phyloP scores from a whole-genome alignment of 2,797 vertebrate species.

The Pangasius macronema region DNA sequence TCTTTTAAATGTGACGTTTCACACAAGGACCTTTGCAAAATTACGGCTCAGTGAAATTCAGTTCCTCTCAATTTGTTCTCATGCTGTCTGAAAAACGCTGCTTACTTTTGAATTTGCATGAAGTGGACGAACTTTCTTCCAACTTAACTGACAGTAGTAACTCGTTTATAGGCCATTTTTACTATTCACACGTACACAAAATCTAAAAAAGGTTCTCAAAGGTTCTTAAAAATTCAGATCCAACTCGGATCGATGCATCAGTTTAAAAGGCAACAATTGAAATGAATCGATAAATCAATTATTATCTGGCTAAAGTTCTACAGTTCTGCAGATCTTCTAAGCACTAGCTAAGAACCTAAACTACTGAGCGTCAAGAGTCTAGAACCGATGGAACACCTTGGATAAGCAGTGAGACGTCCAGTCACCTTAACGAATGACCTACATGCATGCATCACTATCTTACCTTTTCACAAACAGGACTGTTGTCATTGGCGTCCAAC shows the following conservation, averaged over 20 bases:
- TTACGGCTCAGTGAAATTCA: constrained; percentile 15
- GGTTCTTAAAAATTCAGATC: background rate
- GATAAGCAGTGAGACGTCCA: too few relatives aligned
- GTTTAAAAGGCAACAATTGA: background rate
- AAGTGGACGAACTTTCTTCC: background rate
- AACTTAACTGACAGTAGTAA: background rate
- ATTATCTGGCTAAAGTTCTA: background rate
- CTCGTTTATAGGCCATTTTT: background rate
- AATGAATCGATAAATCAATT: background rate
- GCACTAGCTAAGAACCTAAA: background rate
- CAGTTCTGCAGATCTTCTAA: too few relatives aligned
- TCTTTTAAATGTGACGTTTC: constrained; percentile 46
- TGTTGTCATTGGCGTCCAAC: constrained; percentile 97
- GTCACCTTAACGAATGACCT: background rate
- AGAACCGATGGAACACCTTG: background rate
- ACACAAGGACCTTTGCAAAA: constrained; percentile 48
- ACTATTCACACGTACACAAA: background rate
- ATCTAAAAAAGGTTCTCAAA: background rate
- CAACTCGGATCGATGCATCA: background rate
- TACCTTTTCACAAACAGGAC: constrained; percentile 95
- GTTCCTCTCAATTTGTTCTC: constrained; percentile 8
- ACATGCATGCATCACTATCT: background rate
- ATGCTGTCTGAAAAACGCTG: background rate
- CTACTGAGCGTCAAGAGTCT: background rate
- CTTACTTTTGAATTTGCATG: background rate